Base-by-base conservation (phyloP, 2,797 vertebrate genomes). In the Iguana delicatissima region DNA sequence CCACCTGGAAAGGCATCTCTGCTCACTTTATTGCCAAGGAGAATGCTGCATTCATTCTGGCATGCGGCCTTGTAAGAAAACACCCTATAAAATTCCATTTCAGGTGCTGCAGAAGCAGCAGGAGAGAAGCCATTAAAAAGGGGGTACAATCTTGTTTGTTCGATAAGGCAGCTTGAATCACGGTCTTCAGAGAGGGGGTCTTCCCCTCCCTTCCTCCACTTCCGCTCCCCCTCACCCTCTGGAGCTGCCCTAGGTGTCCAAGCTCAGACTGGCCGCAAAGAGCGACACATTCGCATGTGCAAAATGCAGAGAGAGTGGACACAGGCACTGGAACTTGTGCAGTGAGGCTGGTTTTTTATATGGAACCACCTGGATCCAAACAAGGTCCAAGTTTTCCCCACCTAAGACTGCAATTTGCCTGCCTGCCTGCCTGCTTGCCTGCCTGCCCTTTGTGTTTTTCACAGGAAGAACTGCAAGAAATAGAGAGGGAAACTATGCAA, bases 391-490 rank as follows among this genome's bases (percentile, higher is more conserved):
- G 42, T 46, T 46, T 46, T 46, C 42, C 42, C 42, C 42, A 46
- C 42, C 20, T 0, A 0, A 59, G 57, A 16, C 57, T 4, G 16
- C 16, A 59, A 18, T 59, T 18, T 59, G 57, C 57, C 57, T 14
- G 26, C 1, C 92, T 95, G 93, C 94, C 93, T 94, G n/a, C n/a
- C n/a, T n/a, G n/a, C n/a, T 18, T 59, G 57, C 57, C 57, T 14
- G 26, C 1, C 92, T 95, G 93, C 94, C 93, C 93, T 93, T 92
- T 91, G 57, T 89, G 59, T 89, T 93, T 95, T 95, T 96, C 90
- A 93, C 92, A 93, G 91, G 0, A 1, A 89, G 91, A 88, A 62
- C 46, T 92, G 91, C 90, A 91, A 85, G 6, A 88, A 92, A 90
- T 81, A 80, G 90, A 64, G 89, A 89, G 87, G 4, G 24, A 67